Base-by-base conservation (phyloP, 2,888 invertebrate genomes). In the Caradrina kadenii region DNA sequence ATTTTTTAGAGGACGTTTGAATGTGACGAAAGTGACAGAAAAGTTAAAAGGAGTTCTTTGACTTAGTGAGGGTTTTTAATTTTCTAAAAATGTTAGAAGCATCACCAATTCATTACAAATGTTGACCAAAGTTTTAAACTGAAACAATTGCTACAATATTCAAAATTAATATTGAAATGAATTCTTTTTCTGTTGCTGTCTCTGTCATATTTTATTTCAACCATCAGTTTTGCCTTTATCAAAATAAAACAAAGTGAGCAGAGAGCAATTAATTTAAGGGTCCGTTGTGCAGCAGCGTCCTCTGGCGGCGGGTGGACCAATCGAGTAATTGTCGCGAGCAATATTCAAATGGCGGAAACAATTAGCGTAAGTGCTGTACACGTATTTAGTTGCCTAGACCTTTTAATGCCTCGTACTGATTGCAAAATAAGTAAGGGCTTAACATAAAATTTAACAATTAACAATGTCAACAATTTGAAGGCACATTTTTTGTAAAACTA, bases 311-410 rank as follows among this genome's bases (percentile, higher is more conserved):
- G 69, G 53, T 53, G 93, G 93, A 93, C 96, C 96, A 94, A 96
- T 96, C 93, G 89, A 87, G 91, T 94, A 95, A 96, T 95, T 95
- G 96, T 95, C 93, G 87, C 86, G 88, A 89, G 94, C 94, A 94
- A 96, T 96, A 96, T 96, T 96, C 94, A 96, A 96, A 96, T 96
- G 96, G 93, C 94, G 94, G 93, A 93, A 95, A 96, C 94, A 96
- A 96, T 96, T 96, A 96, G 90, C 86, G 87, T 91, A 90, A 96
- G 96, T 96, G 96, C 95, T 92, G 87, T 86, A 86, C 87, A 91
- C 88, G 87, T 84, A 90, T 89, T 91, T 78, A 77, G 73, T 79
- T 88, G 83, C 82, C 85, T 86, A 83, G 84, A 84, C 79, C 84
- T 73, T 84, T 84, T 77, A 76, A 62, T 65, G 69, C 58, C 61